Conservation (phyloP, 2,113 vertebrate genomes). For the Fregetta grallaria region DNA sequence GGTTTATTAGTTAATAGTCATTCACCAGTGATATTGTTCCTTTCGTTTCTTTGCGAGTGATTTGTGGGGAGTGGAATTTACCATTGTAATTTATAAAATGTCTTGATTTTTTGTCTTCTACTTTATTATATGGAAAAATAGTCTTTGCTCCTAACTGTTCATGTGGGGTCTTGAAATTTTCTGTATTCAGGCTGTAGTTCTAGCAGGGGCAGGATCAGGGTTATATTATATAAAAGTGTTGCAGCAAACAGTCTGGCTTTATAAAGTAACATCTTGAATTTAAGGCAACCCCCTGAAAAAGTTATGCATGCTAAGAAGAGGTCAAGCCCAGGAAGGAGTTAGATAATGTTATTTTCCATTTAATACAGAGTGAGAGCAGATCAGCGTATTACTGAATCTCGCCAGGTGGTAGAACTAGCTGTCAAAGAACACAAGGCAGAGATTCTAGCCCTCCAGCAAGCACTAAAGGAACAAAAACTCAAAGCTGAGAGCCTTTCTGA, state of each 20-base stretch:
- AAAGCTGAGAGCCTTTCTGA: conserved; percentile 97
- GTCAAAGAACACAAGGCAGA: conserved; percentile 98
- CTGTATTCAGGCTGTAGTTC: not conserved
- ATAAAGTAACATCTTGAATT: conserved; percentile 24
- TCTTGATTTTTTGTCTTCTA: not conserved
- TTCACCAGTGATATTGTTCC: conserved; percentile 12
- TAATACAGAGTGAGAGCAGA: conserved; percentile 87
- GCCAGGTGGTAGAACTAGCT: conserved; percentile 92
- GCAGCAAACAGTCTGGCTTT: conserved; percentile 15
- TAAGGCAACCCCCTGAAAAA: conserved; percentile 6
- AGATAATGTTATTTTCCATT: conserved; percentile 33
- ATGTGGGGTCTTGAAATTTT: not conserved
- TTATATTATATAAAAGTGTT: conserved; percentile 1
- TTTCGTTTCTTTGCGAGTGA: not conserved
- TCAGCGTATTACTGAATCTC: conserved; percentile 94
- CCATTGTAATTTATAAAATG: not conserved
- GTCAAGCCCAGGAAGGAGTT: conserved; percentile 1
- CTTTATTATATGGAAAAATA: not conserved
- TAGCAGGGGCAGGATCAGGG: not conserved
- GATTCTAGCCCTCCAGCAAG: conserved; percentile 93
- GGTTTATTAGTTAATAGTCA: conserved; percentile 19
- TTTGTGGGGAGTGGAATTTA: conserved; percentile 9
- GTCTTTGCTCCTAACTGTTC: not conserved
- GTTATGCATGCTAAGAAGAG: not conserved
- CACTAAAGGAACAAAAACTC: conserved; percentile 97